Evolutionary conservation across 2,797 vertebrate genomes (phyloP).

Genomic region (Gymnocypris eckloni): DNA sequence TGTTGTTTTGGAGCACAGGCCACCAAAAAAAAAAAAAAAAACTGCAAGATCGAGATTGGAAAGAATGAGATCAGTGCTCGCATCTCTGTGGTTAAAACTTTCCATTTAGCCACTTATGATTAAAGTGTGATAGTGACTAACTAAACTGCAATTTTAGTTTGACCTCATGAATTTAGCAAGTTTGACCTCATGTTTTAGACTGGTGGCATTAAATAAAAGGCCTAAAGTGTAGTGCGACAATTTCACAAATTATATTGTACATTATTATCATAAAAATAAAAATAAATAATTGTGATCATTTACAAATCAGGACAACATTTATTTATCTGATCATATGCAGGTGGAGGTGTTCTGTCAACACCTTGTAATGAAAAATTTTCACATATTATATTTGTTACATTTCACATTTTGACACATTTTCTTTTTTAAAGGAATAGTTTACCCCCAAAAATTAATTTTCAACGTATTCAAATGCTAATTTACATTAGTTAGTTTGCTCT

Average conservation of each 20-base stretch:
- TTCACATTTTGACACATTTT: background rate
- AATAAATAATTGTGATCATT: background rate
- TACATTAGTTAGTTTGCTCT: no score
- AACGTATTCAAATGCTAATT: background rate
- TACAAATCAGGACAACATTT: background rate
- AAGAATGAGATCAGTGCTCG: background rate
- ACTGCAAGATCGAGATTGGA: background rate
- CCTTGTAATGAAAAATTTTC: background rate
- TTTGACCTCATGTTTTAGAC: background rate
- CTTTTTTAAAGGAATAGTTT: background rate
- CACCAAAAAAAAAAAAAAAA: background rate
- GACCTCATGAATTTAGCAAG: background rate
- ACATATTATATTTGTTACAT: background rate
- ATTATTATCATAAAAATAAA: no score
- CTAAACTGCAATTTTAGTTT: background rate
- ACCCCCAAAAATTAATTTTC: no score
- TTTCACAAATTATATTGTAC: background rate
- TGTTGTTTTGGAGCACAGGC: conserved; percentile 17
- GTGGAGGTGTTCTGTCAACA: background rate
- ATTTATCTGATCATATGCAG: background rate
- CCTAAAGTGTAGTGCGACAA: background rate
- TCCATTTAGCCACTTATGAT: background rate
- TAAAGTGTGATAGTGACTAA: background rate
- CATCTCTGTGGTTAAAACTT: background rate
- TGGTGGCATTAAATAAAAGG: background rate